Conservation (phyloP, 2,888 invertebrate species). For the Pristionchus entomophagus region DNA sequence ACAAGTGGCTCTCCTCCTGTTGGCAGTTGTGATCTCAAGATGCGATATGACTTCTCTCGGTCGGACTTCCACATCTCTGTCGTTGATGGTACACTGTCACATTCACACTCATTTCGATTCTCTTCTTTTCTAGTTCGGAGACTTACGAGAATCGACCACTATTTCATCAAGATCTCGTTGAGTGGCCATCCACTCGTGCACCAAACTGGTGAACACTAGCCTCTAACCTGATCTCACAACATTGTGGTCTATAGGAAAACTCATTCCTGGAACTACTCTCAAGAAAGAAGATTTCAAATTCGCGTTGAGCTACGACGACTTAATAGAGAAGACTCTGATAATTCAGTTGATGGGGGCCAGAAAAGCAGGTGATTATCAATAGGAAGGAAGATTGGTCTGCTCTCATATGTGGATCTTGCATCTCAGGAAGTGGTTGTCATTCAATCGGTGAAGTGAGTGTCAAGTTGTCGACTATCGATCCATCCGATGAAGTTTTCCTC, state of each 20-base stretch:
- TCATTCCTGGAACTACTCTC: constrained; percentile 28
- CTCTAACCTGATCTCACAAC: neutral
- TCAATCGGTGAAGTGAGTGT: constrained; percentile 42
- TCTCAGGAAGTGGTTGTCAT: constrained; percentile 34
- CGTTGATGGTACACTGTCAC: constrained; percentile 40
- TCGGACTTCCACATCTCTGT: constrained; percentile 43
- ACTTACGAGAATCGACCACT: constrained; percentile 17
- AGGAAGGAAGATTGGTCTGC: neutral
- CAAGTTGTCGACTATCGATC: constrained; percentile 45
- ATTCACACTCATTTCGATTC: neutral
- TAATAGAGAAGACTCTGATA: constrained; percentile 44
- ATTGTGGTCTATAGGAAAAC: neutral
- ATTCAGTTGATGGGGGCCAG: constrained; percentile 40
- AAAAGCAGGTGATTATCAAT: constrained; percentile 39
- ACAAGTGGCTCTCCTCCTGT: neutral
- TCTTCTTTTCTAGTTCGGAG: constrained; percentile 10
- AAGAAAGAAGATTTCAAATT: constrained; percentile 52
- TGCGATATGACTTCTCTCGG: constrained; percentile 46
- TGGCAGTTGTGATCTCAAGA: constrained; percentile 38
- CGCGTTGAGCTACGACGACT: constrained; percentile 50
- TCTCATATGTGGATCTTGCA: too few species aligned
- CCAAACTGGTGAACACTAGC: constrained; percentile 15
- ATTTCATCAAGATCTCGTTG: constrained; percentile 12
- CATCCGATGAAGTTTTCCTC: constrained; percentile 48
- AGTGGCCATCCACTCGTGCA: neutral